A percentile compares a stretch with the other conserved stretches of the same genome.
These are phyloP conservation scores for Phacellophora camtschatica DNA, from an alignment of 30 jellyfish, hydroid and myxozoan genomes.

Conservation along the genomic window DNA sequence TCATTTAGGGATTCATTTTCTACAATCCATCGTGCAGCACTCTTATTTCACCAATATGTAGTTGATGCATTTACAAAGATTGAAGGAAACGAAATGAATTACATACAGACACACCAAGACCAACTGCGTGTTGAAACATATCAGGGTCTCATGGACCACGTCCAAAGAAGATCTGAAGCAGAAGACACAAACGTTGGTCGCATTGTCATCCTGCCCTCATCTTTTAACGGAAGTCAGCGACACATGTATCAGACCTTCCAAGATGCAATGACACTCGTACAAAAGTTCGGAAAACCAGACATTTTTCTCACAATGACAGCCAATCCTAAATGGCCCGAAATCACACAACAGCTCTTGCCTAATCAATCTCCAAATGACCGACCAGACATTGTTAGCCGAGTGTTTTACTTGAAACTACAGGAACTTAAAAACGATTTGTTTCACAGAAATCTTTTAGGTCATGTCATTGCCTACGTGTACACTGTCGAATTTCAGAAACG, in stretches of 20 bases:
- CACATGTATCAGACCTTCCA: slow-evolving; percentile 13
- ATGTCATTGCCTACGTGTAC: slow-evolving; percentile 13
- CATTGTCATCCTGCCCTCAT: slow-evolving; percentile 28
- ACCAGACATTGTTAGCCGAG: slow-evolving; percentile 39
- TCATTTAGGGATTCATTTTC: no score
- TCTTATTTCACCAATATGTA: no score
- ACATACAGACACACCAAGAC: neutral
- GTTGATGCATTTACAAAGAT: no score
- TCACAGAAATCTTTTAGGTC: slow-evolving; percentile 14
- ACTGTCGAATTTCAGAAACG: slow-evolving; percentile 52
- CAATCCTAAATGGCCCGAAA: no score
- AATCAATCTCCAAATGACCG: no score
- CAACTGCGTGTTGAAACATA: neutral
- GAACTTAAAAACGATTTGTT: neutral
- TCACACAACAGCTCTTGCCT: no score
- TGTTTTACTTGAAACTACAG: slow-evolving; percentile 10
- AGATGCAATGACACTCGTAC: slow-evolving; percentile 64
- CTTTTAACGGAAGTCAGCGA: slow-evolving; percentile 17
- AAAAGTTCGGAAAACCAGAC: no score
- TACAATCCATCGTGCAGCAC: no score
- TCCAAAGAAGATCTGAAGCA: neutral
- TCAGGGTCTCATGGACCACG: neutral
- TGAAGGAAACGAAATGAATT: no score
- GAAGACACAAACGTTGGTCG: slow-evolving; percentile 19
- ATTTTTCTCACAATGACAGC: no score